A percentile compares a stretch with the other conserved stretches of the same genome.
Conservation (phyloP, 2,888 invertebrate species). For the Sarcophaga rosellei region DNA sequence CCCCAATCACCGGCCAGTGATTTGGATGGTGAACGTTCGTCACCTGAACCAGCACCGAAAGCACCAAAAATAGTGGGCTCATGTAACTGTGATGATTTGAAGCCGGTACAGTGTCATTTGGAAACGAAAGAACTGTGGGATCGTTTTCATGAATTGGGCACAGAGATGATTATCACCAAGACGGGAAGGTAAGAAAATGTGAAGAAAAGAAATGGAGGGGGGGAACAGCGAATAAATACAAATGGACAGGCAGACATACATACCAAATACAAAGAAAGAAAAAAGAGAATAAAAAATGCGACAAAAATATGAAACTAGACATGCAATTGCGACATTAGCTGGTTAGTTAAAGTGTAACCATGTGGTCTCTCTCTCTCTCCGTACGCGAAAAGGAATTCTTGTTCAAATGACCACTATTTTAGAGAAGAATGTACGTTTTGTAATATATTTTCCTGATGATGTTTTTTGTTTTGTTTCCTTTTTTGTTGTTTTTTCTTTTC, state of each 20-base stretch:
- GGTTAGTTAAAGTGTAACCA: constrained; percentile 42
- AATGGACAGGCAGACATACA: background rate
- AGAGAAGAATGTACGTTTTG: background rate
- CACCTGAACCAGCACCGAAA: constrained; percentile 80
- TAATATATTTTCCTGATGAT: background rate
- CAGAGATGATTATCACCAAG: constrained; percentile 99
- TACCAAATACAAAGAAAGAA: background rate
- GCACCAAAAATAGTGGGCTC: constrained; percentile 84
- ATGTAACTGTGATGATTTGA: constrained; percentile 92
- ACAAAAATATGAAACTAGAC: constrained; percentile 63
- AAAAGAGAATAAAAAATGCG: background rate
- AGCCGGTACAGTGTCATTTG: constrained; percentile 93
- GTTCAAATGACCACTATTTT: constrained; percentile 26
- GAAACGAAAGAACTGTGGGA: constrained; percentile 98
- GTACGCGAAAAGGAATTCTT: constrained; percentile 7
- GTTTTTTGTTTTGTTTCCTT: constrained; percentile 22
- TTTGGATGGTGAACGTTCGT: constrained; percentile 79
- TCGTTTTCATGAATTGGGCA: constrained; percentile 96
- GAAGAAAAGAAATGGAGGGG: background rate
- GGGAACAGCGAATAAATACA: constrained; percentile 8
- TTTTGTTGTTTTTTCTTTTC: constrained; percentile 19
- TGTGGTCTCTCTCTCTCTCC: constrained; percentile 3
- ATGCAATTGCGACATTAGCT: constrained; percentile 72
- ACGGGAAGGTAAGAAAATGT: constrained; percentile 92
- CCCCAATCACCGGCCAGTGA: constrained; percentile 81